phyloP scores from a whole-genome alignment of 2,113 vertebrate species.

The Stercorarius parasiticus region DNA sequence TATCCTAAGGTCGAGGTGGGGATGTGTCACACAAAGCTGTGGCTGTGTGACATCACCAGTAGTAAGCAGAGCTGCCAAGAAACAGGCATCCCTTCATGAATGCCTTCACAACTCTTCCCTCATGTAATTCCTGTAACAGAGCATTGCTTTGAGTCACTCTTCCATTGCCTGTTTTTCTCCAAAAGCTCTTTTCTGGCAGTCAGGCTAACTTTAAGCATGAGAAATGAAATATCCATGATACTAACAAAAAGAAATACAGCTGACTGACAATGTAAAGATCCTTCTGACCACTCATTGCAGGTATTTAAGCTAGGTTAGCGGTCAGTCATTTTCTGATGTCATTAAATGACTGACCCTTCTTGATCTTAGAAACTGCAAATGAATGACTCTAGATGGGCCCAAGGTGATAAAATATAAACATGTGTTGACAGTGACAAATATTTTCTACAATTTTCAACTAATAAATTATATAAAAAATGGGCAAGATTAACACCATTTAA shows the following conservation, averaged over 20 bases:
- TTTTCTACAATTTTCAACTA: background rate
- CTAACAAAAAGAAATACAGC: background rate
- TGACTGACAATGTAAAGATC: background rate
- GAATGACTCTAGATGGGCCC: background rate
- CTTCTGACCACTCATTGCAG: background rate
- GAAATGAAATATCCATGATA: background rate
- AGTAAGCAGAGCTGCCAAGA: background rate
- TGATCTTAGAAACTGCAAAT: background rate
- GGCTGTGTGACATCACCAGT: background rate
- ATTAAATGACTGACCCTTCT: background rate
- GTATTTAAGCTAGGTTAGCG: background rate
- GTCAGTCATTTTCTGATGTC: background rate
- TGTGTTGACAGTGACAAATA: accelerated
- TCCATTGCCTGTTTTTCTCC: background rate
- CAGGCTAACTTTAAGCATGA: background rate
- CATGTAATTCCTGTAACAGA: background rate
- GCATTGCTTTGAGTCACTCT: background rate
- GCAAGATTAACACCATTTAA: background rate
- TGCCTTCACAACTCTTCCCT: background rate
- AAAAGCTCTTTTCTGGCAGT: background rate
- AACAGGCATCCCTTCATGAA: background rate
- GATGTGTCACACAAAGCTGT: background rate
- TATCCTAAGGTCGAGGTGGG: background rate
- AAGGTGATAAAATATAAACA: background rate
- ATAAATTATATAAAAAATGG: background rate